These are phyloP conservation scores for Venustaconcha ellipsiformis DNA, from an alignment of 1,140 invertebrate species.

Conservation along the genomic window DNA sequence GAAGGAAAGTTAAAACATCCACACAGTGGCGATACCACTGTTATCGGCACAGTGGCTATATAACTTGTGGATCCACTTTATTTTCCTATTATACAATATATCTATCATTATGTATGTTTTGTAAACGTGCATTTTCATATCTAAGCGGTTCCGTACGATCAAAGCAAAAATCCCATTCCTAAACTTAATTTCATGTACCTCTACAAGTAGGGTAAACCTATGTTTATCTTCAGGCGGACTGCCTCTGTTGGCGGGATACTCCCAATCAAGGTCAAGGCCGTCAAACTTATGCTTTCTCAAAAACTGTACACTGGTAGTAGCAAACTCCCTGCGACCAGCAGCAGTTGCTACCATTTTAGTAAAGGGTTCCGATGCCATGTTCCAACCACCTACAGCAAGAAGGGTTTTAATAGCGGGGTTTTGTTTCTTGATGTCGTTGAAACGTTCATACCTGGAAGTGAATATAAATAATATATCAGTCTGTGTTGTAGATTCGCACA, in stretches of 20 bases:
- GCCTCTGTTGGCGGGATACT: constrained; percentile 92
- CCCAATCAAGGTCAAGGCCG: constrained; percentile 96
- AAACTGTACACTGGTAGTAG: constrained; percentile 80
- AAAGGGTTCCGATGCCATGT: constrained; percentile 86
- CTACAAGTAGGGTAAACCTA: background rate
- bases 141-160: too few species aligned
- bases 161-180: too few species aligned
- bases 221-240: constrained; percentile 90
- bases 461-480: too few species aligned
- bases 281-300: constrained; percentile 82
- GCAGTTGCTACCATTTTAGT: constrained; percentile 52
- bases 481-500: too few species aligned
- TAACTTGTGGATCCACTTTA: too few species aligned
- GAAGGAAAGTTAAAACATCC: too few species aligned
- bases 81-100: too few species aligned
- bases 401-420: constrained; percentile 93
- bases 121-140: too few species aligned
- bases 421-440: constrained; percentile 92
- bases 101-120: too few species aligned
- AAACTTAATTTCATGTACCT: too few species aligned
- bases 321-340: constrained; percentile 49
- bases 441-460: constrained; percentile 87
- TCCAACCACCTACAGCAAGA: constrained; percentile 96
- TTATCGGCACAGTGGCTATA: too few species aligned
- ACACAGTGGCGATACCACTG: too few species aligned